Conservation (phyloP, 2,113 vertebrate species). For the Sylvietta virens region DNA sequence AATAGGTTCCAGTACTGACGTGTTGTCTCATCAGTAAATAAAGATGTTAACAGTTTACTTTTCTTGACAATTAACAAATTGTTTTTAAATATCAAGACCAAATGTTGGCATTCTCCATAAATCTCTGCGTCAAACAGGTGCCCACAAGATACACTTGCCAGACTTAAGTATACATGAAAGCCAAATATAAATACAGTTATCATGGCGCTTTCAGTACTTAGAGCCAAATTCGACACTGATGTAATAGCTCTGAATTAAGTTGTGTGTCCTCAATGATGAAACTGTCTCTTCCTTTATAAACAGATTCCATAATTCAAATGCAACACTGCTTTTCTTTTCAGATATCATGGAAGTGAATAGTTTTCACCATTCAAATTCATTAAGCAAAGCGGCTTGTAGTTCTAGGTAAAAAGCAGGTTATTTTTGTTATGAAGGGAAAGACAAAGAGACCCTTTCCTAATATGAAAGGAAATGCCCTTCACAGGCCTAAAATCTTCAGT, state of each 20-base stretch:
- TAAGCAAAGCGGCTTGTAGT: not conserved
- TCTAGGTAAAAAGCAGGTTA: not conserved
- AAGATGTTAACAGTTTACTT: constrained; percentile 70
- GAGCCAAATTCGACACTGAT: constrained; percentile 26
- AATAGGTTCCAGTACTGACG: constrained; percentile 51
- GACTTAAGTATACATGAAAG: constrained; percentile 56
- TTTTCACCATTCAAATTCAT: not conserved
- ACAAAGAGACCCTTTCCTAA: not conserved
- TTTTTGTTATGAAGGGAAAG: not conserved
- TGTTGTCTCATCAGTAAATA: constrained; percentile 62
- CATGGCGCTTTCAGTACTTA: not conserved
- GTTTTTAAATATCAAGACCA: constrained; percentile 67
- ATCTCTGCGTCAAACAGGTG: constrained; percentile 67
- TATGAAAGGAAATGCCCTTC: not conserved
- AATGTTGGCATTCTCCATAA: constrained; percentile 65
- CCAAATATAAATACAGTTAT: constrained; percentile 58
- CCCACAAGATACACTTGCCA: constrained; percentile 61
- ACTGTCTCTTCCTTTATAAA: not conserved
- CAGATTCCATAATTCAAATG: not conserved
- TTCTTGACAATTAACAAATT: constrained; percentile 71
- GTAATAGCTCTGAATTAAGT: constrained; percentile 4
- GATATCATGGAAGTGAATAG: not conserved
- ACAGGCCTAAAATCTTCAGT: not conserved
- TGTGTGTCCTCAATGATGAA: not conserved
- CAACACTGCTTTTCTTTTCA: not conserved